Base-by-base conservation (phyloP, 2,888 invertebrate species). In the Eurytoma adleriae region DNA sequence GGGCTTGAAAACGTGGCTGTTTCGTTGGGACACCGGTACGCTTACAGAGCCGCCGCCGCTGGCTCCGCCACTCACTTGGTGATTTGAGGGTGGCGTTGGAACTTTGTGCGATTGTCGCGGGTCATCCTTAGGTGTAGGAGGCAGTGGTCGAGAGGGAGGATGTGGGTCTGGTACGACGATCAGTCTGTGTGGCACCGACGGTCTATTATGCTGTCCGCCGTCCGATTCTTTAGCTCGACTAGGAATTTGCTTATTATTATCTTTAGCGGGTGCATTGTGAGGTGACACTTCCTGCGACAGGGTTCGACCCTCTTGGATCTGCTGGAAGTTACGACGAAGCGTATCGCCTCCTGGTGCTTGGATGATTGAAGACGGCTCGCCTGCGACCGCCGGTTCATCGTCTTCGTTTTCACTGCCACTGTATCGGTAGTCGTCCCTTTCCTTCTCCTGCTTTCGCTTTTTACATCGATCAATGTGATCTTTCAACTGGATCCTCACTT, bases 401-500 rank as follows among this genome's bases (percentile, higher is more conserved):
- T 99, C 99, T 89, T 99, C 99, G 84, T 98, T 98, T 89, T 99
- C 99, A 79, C 98, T 98, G 52, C 98, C 98, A 56, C 98, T 98
- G 91, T 98, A 98, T 85, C 94, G 92, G 85, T 91, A 92, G 86
- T 91, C 91, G 83, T 92, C 92, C 69, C 92, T 89, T 85, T 92
- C 92, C 92, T 96, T 96, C 90, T 97, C 97, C 89, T 96, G 97
- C 93, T 96, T 97, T 90, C 98, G 95, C 91, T 98, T 98, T 92
- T 98, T 98, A 92, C 97, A 97, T 84, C 97, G 93, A 92, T 99
- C 99, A 91, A 99, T 99, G 92, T 99, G 99, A 92, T 99, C 99
- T 92, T 99, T 99, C 84, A 99, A 94, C 91, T 99, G 98, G 92
- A 98, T 99, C 89, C 99, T 94, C 85, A 99, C 98, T 93, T 99